These are phyloP conservation scores for Protodeltote pygarga DNA, from an alignment of 2,888 invertebrate species.

Conservation along the genomic window DNA sequence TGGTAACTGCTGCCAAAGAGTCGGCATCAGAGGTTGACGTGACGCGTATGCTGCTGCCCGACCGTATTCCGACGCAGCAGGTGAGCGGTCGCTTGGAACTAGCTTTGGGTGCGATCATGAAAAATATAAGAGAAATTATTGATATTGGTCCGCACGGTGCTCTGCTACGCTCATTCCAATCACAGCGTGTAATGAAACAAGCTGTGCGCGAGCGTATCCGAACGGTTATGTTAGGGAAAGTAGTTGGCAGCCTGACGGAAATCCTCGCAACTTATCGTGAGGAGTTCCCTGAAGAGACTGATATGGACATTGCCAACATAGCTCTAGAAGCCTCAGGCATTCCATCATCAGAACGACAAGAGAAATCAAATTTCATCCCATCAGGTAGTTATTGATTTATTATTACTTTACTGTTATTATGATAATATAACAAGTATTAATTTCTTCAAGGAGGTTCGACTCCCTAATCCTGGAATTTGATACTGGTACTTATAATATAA, in stretches of 20 bases:
- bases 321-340: slow-evolving; percentile 50
- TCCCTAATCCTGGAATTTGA: too few species aligned
- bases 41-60: slow-evolving; percentile 50
- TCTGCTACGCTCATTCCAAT: slow-evolving; percentile 30
- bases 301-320: slow-evolving; percentile 61
- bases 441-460: too few species aligned
- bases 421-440: neutral
- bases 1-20: slow-evolving; percentile 38
- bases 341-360: slow-evolving; percentile 1
- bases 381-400: slow-evolving; percentile 58
- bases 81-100: slow-evolving; percentile 73
- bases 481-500: too few species aligned
- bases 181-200: slow-evolving; percentile 64
- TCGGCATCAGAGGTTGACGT: slow-evolving; percentile 16
- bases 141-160: slow-evolving; percentile 19
- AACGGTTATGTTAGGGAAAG: slow-evolving; percentile 63
- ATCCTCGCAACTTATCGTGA: slow-evolving; percentile 63
- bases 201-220: slow-evolving; percentile 69
- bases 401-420: slow-evolving; percentile 13
- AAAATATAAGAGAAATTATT: slow-evolving; percentile 57
- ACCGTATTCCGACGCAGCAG: slow-evolving; percentile 58
- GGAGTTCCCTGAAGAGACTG: slow-evolving; percentile 59
- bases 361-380: slow-evolving; percentile 11
- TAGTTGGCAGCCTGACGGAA: slow-evolving; percentile 52
- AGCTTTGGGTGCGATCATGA: slow-evolving; percentile 69